Percentiles rank a stretch among this genome's conserved stretches.
phyloP scores from a whole-genome alignment of 2,113 vertebrate species.

The Melanerpes aurifrons region DNA sequence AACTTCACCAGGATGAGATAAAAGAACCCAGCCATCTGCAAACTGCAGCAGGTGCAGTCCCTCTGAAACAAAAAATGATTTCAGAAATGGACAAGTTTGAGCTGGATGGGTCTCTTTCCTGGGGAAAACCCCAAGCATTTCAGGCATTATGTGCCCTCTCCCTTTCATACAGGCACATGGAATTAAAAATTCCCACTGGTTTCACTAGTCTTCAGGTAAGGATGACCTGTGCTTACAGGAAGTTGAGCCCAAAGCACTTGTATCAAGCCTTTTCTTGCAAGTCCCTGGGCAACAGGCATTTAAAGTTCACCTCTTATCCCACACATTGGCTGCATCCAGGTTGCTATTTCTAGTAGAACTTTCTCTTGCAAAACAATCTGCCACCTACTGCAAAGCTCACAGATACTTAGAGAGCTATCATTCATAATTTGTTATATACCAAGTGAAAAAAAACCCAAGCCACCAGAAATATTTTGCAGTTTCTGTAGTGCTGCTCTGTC shows the following conservation, averaged over 20 bases:
- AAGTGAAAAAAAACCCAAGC: slow-evolving; percentile 42
- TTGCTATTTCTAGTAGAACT: neutral
- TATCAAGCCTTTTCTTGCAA: neutral
- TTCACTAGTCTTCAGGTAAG: neutral
- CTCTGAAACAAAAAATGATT: neutral
- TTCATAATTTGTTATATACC: neutral
- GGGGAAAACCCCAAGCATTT: neutral
- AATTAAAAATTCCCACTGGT: neutral
- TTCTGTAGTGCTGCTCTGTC: slow-evolving; percentile 1
- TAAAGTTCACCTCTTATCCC: neutral
- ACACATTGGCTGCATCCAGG: neutral
- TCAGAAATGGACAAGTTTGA: neutral
- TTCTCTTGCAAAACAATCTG: slow-evolving; percentile 3
- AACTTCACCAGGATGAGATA: neutral
- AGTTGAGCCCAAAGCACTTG: neutral
- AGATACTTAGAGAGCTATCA: neutral
- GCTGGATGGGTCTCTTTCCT: neutral
- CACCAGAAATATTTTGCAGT: neutral
- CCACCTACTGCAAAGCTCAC: slow-evolving; percentile 6
- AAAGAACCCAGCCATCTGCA: neutral
- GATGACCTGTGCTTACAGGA: neutral
- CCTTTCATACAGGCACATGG: neutral
- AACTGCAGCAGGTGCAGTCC: neutral
- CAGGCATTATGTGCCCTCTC: neutral
- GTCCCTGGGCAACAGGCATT: neutral